Evolutionary conservation across 1,140 invertebrate genomes (phyloP), one percentile per base, ranked within the genome.

Genomic region (Drosophila tropicalis): DNA sequence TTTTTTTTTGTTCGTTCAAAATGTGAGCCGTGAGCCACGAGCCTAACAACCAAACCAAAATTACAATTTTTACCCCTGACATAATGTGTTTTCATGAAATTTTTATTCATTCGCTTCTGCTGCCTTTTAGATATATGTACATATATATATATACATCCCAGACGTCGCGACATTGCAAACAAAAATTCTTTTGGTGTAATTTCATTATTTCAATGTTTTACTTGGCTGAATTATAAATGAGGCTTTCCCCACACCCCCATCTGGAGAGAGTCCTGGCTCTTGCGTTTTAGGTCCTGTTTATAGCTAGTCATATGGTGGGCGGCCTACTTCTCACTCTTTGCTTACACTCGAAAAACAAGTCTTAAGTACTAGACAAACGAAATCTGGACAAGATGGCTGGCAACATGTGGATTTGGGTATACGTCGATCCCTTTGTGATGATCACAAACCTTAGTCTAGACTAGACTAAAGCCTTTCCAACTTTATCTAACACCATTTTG

Each of bases 121-220:
- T 68, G 67, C 66, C 82, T 51, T 22, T 51, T 10, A 51, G 3
- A 51, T 51, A 51, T 22, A 17, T 3, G 6, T 44, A 41, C 15
- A 15, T 40, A 41, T n/a, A 17, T 47, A 51, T 22, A 89, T 89
- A 89, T 87, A 79, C 79, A 62, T 62, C 70, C 70, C 25, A 57
- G 57, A 62, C 25, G 62, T 55, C 66, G 60, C 64, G 55, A 56
- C 32, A 51, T 51, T 19, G 67, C 72, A 67, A 44, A 72, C 36
- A 79, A 81, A 79, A 82, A 86, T 89, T 87, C 84, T 79, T 89
- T 72, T 89, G 84, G 80, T 83, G 83, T 86, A 86, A 86, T 86
- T 86, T 86, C 84, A 86, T 86, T 86, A 86, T 82, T 86, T 89
- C 84, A 86, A 86, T 86, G 83, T 86, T 86, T 86, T 86, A 86